Evolutionary conservation across 2,888 invertebrate genomes (phyloP), one percentile per base, ranked within the genome.

Genomic region (Timandra comae): DNA sequence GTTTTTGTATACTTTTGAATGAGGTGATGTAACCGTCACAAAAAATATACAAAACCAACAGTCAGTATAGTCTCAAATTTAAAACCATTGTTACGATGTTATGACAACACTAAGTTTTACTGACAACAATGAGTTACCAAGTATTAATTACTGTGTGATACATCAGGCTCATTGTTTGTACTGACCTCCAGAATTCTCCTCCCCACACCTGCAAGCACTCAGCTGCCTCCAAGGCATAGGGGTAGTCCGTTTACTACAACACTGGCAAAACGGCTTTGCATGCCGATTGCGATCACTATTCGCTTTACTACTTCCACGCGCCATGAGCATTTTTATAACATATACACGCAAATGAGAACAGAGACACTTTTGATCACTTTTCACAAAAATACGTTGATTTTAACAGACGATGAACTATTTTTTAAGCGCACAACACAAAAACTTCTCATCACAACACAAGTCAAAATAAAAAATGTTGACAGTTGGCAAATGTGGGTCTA

Each of bases 181-280:
- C 65, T 58, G 56, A 86, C 87, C 61, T 31, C 77, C 66, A 30
- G 24, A 24, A 7, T 69, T 56, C 19, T 87, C 82, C 60, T 88
- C 88, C 3, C 88, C 88, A 53, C 89, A 89, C n/a, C 63, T 55
- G 53, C 89, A 89, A 2, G 48, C 51, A 21, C 55, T 59, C 31
- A 67, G 43, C 35, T 66, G 54, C 22, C 63, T 63, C 73, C 73
- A 72, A 2, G 61, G 39, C 23, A 65, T 46, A 10, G 77, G 71
- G 8, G 49, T 45, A 23, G 27, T 32, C 12, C 63, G 59, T 41
- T 60, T 62, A 16, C 49, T 56, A 69, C 70, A 74, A 49, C 84
- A 82, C 33, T 63, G 52, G 44, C 86, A 85, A 43, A 62, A 85
- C 8, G 85, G 70, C 34, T 60, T 70, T 8, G 76, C 66, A 20